phyloP scores from a whole-genome alignment of 2,888 invertebrate genomes.

The Antitype chi region DNA sequence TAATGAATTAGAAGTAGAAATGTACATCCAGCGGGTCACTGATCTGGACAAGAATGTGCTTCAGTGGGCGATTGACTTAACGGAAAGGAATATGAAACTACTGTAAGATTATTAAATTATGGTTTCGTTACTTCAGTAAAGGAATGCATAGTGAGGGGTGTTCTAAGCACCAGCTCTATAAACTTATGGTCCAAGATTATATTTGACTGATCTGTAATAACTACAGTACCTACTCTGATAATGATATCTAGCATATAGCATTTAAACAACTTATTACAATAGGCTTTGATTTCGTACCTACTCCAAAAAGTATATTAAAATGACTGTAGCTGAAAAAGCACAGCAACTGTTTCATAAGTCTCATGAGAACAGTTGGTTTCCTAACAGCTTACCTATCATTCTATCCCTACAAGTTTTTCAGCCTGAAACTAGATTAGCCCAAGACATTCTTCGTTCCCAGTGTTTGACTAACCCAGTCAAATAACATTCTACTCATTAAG shows the following conservation, averaged over 20 bases:
- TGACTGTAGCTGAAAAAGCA: neutral
- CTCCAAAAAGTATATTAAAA: neutral
- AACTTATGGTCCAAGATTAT: neutral
- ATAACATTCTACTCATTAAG: neutral
- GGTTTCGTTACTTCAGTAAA: neutral
- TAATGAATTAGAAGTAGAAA: slow-evolving; percentile 90
- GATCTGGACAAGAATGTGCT: slow-evolving; percentile 90
- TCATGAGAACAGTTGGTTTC: neutral
- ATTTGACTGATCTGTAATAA: neutral
- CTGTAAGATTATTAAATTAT: slow-evolving; percentile 89
- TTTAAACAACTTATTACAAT: neutral
- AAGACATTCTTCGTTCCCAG: neutral
- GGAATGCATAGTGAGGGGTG: neutral
- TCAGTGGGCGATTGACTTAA: slow-evolving; percentile 94
- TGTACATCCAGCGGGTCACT: slow-evolving; percentile 91
- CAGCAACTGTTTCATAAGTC: neutral
- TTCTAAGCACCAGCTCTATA: neutral
- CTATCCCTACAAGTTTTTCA: neutral
- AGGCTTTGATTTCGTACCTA: neutral
- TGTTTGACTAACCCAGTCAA: neutral
- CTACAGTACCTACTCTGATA: neutral
- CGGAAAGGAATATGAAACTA: slow-evolving; percentile 94
- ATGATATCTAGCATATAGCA: neutral
- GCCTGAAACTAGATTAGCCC: neutral
- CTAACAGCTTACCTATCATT: neutral